Base-by-base conservation (phyloP, 2,797 vertebrate species). In the Coreius guichenoti region DNA sequence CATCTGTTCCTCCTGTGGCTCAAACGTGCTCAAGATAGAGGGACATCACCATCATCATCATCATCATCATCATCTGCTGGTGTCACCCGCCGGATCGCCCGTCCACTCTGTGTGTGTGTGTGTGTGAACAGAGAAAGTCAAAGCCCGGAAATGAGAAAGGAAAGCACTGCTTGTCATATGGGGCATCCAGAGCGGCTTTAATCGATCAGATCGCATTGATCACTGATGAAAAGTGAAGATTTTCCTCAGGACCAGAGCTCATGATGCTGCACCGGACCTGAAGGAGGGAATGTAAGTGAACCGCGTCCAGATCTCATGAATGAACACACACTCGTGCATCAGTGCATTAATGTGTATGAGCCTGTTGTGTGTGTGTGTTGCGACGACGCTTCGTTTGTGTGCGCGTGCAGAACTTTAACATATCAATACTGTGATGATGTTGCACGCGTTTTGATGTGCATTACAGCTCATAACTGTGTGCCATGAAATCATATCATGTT, bases 1-100 rank as follows among this genome's bases (percentile, higher is more conserved):
- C 94, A 95, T 94, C 92, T 92, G 92, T 86, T 86, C 81, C 86
- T 85, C 61, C 21, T 88, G 86, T 89, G 80, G 82, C 83, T 91
- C 88, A 88, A 85, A 87, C 87, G 86, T 77, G 87, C 79, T 86
- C 81, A 79, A 81, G 86, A 81, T 84, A 75, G 83, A 80, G 86
- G 63, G 63, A 87, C 80, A 74, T 72, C 80, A 23, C 23, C 61
- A 82, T 31, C 85, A 36, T 43, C 63, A 61, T 33, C 73, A 49
- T 86, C 82, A 83, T 54, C 68, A 23, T 86, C 80, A n/a, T 45
- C 69, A 31, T 89, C 75, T 86, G 82, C 69, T 73, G 79, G 68
- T 78, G 43, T 69, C 58, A 75, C 29, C 47, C 23, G 72, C 36
- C 49, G 63, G 85, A 85, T 73, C 61, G 65, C 75, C n/a, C 77